These are phyloP conservation scores for Chromoteleia sp. DNA, from an alignment of 2,888 invertebrate species.

Conservation along the genomic window DNA sequence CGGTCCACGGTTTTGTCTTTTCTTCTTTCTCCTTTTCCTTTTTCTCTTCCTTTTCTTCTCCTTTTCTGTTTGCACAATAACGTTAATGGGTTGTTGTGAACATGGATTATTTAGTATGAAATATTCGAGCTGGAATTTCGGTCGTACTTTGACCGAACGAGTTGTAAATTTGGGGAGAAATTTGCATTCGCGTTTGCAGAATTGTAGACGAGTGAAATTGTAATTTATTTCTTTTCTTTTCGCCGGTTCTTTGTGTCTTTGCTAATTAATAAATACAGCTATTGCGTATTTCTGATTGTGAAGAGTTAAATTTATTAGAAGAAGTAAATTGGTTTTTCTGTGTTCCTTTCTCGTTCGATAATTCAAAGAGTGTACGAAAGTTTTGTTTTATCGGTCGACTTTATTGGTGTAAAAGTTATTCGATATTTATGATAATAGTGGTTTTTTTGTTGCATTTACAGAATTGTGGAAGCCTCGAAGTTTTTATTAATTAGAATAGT, in stretches of 20 bases:
- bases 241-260: too few species aligned
- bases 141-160: not conserved
- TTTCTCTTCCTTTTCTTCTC: not conserved
- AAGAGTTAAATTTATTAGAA: too few species aligned
- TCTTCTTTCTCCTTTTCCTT: not conserved
- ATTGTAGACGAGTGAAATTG: too few species aligned
- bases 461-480: not conserved
- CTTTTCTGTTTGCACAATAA: not conserved
- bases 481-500: not conserved
- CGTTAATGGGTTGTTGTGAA: constrained; percentile 2
- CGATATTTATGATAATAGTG: not conserved
- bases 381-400: not conserved
- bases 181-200: too few species aligned
- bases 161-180: not conserved
- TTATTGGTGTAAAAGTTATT: not conserved
- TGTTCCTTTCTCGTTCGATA: too few species aligned
- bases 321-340: too few species aligned
- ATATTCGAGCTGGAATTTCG: not conserved
- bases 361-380: not conserved
- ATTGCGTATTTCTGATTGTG: too few species aligned
- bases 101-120: not conserved
- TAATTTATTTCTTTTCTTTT: too few species aligned
- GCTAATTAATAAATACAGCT: too few species aligned
- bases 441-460: not conserved
- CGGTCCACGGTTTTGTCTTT: not conserved